Conservation (phyloP, 2,797 vertebrate genomes). For the Protosalanx chinensis region DNA sequence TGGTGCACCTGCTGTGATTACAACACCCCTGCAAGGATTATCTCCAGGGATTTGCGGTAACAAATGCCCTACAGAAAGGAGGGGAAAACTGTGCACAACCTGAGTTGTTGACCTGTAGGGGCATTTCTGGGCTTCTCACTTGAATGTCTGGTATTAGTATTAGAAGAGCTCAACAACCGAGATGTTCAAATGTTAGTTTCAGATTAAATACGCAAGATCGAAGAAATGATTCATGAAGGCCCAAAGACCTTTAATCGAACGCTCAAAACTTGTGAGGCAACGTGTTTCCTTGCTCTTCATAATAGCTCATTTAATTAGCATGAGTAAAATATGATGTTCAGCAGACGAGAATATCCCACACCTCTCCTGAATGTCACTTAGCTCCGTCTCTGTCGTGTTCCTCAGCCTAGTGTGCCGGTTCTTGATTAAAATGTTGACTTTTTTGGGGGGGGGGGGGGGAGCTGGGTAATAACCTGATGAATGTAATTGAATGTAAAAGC, state of each 20-base stretch:
- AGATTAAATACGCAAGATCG: slow-evolving; percentile 10
- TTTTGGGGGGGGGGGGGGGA: too few species aligned
- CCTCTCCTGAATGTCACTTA: slow-evolving; percentile 56
- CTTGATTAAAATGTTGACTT: slow-evolving; percentile 99
- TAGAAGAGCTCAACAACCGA: background rate
- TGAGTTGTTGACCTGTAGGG: background rate
- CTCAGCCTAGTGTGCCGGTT: slow-evolving; percentile 80
- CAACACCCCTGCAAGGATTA: slow-evolving; percentile 57
- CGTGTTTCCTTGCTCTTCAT: background rate
- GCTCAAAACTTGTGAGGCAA: background rate
- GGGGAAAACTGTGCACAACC: slow-evolving; percentile 14
- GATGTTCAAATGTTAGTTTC: slow-evolving; percentile 16
- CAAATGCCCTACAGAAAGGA: slow-evolving; percentile 9
- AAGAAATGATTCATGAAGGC: too few species aligned
- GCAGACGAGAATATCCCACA: slow-evolving; percentile 36
- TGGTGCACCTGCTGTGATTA: slow-evolving; percentile 53
- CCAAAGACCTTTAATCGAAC: too few species aligned
- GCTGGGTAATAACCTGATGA: slow-evolving; percentile 99
- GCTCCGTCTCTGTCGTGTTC: slow-evolving; percentile 53
- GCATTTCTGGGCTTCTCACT: background rate
- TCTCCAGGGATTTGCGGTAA: slow-evolving; percentile 44
- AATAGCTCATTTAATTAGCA: background rate
- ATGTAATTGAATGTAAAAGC: slow-evolving; percentile 99
- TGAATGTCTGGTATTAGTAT: background rate
- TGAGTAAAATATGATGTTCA: slow-evolving; percentile 22